Evolutionary conservation across 2,113 vertebrate genomes (phyloP).

Genomic region (Entosphenus tridentatus): DNA sequence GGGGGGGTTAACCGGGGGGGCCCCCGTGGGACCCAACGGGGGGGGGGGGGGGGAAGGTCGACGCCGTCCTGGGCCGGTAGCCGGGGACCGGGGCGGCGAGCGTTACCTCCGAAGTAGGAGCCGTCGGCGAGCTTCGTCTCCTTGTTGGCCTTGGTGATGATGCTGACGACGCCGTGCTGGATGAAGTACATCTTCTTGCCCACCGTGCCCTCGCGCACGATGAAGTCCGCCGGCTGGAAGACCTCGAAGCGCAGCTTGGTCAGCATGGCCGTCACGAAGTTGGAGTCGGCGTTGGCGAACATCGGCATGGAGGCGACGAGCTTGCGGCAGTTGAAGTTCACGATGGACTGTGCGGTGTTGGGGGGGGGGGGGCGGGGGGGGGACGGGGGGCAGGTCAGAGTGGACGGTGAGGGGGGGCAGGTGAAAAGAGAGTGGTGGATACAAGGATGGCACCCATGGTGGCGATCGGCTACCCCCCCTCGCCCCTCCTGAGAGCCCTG

Average conservation of each 20-base stretch:
- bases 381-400: neutral
- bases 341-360: constrained; percentile 45
- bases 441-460: neutral
- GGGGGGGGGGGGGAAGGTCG: neutral
- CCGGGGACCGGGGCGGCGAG: neutral
- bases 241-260: constrained; percentile 93
- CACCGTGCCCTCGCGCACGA: constrained; percentile 72
- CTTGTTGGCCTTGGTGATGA: constrained; percentile 55
- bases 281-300: constrained; percentile 86
- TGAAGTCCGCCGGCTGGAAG: constrained; percentile 76
- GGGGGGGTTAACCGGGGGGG: too few relatives aligned
- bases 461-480: fast-evolving
- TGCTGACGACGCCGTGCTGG: constrained; percentile 58
- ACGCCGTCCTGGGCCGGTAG: neutral
- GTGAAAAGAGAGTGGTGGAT: too few relatives aligned
- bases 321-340: constrained; percentile 95
- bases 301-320: constrained; percentile 91
- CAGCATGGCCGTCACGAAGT: constrained; percentile 87
- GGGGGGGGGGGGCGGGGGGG: neutral
- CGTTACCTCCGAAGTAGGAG: constrained; percentile 79
- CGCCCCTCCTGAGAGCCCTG: neutral
- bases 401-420: fast-evolving
- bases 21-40: too few relatives aligned
- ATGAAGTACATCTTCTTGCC: constrained; percentile 99
- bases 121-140: constrained; percentile 79